Evolutionary conservation across 2,888 invertebrate species (phyloP).

Genomic region (Psylliodes chrysocephalus): DNA sequence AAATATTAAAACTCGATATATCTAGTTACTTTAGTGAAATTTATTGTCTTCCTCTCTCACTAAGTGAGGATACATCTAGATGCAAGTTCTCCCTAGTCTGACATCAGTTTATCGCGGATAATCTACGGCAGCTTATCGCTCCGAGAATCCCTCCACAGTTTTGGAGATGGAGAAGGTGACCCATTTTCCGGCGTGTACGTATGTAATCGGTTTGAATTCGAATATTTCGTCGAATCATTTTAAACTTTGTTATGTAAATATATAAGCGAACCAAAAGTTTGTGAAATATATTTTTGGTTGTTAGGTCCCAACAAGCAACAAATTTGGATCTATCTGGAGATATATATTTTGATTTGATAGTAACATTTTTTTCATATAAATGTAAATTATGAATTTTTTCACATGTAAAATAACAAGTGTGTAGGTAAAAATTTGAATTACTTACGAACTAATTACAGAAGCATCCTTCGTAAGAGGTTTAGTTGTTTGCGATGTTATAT

Average conservation of each 20-base stretch:
- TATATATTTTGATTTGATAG: too few relatives aligned
- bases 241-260: neutral
- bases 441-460: too few relatives aligned
- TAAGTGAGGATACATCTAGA: constrained; percentile 5
- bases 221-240: neutral
- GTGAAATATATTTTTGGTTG: too few relatives aligned
- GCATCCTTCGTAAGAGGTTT: too few relatives aligned
- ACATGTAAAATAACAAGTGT: too few relatives aligned
- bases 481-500: too few relatives aligned
- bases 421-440: too few relatives aligned
- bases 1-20: too few relatives aligned
- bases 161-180: constrained; percentile 5
- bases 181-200: constrained; percentile 1
- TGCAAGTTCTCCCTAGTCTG: constrained; percentile 11
- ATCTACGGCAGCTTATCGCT: constrained; percentile 24
- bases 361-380: too few relatives aligned
- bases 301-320: too few relatives aligned
- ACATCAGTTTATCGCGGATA: constrained; percentile 21
- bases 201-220: neutral
- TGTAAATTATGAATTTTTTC: too few relatives aligned
- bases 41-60: neutral
- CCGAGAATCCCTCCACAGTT: constrained; percentile 6
- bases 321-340: too few relatives aligned
- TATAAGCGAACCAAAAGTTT: neutral
- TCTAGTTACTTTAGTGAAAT: neutral